Conservation (phyloP, 1,140 invertebrate species). For the Drosophila sp. region DNA sequence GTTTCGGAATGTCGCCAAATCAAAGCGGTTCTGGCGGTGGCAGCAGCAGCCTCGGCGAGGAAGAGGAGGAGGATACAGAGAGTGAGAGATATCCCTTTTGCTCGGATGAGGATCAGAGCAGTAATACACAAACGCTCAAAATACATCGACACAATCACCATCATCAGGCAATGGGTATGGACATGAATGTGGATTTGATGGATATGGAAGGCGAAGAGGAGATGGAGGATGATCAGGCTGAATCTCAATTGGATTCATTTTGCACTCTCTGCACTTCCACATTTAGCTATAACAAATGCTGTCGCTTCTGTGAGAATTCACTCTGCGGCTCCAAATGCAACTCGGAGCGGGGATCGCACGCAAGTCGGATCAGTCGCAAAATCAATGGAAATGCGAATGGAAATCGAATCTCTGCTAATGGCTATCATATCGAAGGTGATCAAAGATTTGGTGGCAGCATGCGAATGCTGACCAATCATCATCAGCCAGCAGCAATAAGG, state of each 20-base stretch:
- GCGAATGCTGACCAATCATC: slow-evolving; percentile 32
- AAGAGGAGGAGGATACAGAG: slow-evolving; percentile 53
- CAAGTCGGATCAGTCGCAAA: slow-evolving; percentile 57
- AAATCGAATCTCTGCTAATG: slow-evolving; percentile 20
- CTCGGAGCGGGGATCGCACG: slow-evolving; percentile 67
- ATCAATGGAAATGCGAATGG: slow-evolving; percentile 21
- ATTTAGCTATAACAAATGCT: slow-evolving; percentile 81
- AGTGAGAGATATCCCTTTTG: slow-evolving; percentile 68
- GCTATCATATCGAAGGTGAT: slow-evolving; percentile 12
- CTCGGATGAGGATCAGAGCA: slow-evolving; percentile 75
- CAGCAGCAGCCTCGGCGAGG: slow-evolving; percentile 62
- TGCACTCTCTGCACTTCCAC: slow-evolving; percentile 81
- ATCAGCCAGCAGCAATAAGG: slow-evolving; percentile 58
- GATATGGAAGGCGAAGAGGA: slow-evolving; percentile 27
- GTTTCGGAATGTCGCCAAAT: slow-evolving; percentile 38
- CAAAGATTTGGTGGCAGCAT: slow-evolving; percentile 48
- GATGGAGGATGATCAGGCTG: slow-evolving; percentile 43
- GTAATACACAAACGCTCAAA: slow-evolving; percentile 51
- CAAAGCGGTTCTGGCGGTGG: slow-evolving; percentile 36
- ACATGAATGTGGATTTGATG: slow-evolving; percentile 27
- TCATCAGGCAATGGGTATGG: slow-evolving; percentile 23
- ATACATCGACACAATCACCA: slow-evolving; percentile 18
- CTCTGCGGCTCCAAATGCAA: slow-evolving; percentile 78
- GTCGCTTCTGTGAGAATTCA: slow-evolving; percentile 75
- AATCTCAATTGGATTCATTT: slow-evolving; percentile 75